A percentile compares a stretch with the other conserved stretches of the same genome.
These are phyloP conservation scores for Hofmannophila pseudospretella DNA, from an alignment of 2,888 invertebrate species.

Conservation along the genomic window DNA sequence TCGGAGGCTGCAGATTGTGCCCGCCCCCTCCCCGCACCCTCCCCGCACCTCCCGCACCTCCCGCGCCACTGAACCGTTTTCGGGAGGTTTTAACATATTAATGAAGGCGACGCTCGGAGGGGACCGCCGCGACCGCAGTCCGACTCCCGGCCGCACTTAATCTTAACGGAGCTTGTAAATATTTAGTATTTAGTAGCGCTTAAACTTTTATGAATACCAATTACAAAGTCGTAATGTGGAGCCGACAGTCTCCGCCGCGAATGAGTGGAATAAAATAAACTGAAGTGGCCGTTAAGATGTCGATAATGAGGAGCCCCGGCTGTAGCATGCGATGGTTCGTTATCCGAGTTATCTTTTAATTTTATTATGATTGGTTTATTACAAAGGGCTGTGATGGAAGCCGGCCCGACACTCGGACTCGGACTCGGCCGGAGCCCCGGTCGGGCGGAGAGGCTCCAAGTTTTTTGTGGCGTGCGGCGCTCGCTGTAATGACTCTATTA, in stretches of 20 bases:
- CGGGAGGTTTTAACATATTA: slow-evolving; percentile 32
- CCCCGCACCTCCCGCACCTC: no score
- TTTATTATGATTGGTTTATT: slow-evolving; percentile 50
- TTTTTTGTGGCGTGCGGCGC: slow-evolving; percentile 37
- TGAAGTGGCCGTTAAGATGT: slow-evolving; percentile 51
- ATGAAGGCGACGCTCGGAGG: slow-evolving; percentile 19
- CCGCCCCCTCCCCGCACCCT: no score
- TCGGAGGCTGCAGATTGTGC: slow-evolving; percentile 34
- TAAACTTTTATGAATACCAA: slow-evolving; percentile 26
- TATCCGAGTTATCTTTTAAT: slow-evolving; percentile 42
- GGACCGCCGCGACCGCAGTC: background rate
- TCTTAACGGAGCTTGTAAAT: slow-evolving; percentile 12
- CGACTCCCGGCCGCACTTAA: slow-evolving; percentile 10
- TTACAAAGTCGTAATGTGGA: slow-evolving; percentile 42
- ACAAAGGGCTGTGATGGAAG: slow-evolving; percentile 28
- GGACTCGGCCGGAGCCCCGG: slow-evolving; percentile 2
- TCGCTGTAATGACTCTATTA: slow-evolving; percentile 74
- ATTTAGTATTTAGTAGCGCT: slow-evolving; percentile 12
- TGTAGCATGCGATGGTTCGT: slow-evolving; percentile 26
- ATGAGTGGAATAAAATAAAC: slow-evolving; percentile 45
- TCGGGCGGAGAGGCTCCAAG: slow-evolving; percentile 9
- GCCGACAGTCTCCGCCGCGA: slow-evolving; percentile 34
- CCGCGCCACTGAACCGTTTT: slow-evolving; percentile 24
- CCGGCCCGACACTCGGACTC: slow-evolving; percentile 10
- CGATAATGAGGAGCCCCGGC: slow-evolving; percentile 33